These are phyloP conservation scores for Helicoverpa zea DNA, from an alignment of 1,140 invertebrate species.

Conservation along the genomic window DNA sequence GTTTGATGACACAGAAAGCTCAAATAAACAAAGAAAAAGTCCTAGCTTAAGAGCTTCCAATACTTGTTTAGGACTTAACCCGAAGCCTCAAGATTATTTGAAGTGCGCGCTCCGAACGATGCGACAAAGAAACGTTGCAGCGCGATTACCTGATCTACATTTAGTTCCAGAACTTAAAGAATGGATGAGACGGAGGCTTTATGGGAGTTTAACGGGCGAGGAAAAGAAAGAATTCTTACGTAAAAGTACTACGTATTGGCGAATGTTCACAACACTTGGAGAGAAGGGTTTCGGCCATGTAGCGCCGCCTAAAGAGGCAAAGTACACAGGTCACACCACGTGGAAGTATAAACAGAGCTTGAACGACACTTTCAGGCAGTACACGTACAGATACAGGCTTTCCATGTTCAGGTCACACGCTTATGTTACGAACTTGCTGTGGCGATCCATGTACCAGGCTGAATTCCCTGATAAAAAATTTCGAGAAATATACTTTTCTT, in stretches of 20 bases:
- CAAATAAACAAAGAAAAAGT: not conserved
- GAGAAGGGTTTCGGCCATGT: slow-evolving; percentile 69
- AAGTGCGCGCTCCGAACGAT: slow-evolving; percentile 72
- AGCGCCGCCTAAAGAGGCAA: slow-evolving; percentile 59
- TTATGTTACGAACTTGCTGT: slow-evolving; percentile 74
- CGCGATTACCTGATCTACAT: slow-evolving; percentile 75
- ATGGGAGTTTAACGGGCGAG: slow-evolving; percentile 62
- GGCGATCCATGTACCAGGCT: slow-evolving; percentile 77
- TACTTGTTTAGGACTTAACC: slow-evolving; percentile 71
- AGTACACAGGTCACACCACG: slow-evolving; percentile 63
- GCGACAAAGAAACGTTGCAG: slow-evolving; percentile 72
- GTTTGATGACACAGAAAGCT: not conserved
- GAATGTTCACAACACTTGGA: slow-evolving; percentile 62
- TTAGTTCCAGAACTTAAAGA: slow-evolving; percentile 75
- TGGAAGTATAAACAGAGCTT: slow-evolving; percentile 74
- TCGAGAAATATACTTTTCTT: slow-evolving; percentile 80
- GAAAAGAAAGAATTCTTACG: slow-evolving; percentile 65
- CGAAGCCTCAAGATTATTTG: slow-evolving; percentile 74
- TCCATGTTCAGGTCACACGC: slow-evolving; percentile 71
- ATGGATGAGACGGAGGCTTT: slow-evolving; percentile 79
- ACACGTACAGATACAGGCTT: slow-evolving; percentile 67
- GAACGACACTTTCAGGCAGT: slow-evolving; percentile 71
- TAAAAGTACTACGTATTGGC: slow-evolving; percentile 69
- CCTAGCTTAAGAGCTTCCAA: slow-evolving; percentile 50
- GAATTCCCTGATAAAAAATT: slow-evolving; percentile 78